Percentiles rank a stretch among this genome's conserved stretches.
Evolutionary conservation across 2,888 invertebrate genomes (phyloP).

Genomic region (Oegoconia quadripuncta): DNA sequence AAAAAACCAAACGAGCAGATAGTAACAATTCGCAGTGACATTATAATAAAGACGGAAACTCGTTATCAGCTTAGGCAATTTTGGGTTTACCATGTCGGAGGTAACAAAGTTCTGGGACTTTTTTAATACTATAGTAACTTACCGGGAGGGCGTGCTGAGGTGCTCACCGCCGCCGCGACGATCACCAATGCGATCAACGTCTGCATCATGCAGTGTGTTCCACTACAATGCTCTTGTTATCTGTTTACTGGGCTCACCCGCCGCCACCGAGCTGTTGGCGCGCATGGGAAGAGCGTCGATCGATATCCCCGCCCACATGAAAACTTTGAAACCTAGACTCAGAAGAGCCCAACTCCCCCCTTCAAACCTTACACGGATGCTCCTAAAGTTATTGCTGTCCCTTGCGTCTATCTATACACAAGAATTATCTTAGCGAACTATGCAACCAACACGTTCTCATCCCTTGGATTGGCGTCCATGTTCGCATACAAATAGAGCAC

Average conservation of each 20-base stretch:
- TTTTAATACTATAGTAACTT: slow-evolving; percentile 26
- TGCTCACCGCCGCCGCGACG: slow-evolving; percentile 42
- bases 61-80: slow-evolving; percentile 28
- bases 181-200: slow-evolving; percentile 40
- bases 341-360: not conserved
- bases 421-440: no score
- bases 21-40: slow-evolving; percentile 18
- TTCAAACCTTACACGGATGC: not conserved
- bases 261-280: slow-evolving; percentile 19
- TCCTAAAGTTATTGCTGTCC: not conserved
- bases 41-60: slow-evolving; percentile 25
- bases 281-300: slow-evolving; percentile 55
- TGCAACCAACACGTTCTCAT: no score
- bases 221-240: slow-evolving; percentile 30
- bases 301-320: slow-evolving; percentile 72
- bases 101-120: not conserved
- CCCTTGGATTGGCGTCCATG: slow-evolving; percentile 25
- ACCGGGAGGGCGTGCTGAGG: slow-evolving; percentile 51
- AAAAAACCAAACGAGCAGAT: slow-evolving; percentile 3
- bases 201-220: slow-evolving; percentile 42
- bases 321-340: slow-evolving; percentile 23
- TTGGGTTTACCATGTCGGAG: no score
- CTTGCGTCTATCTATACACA: not conserved
- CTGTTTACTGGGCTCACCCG: slow-evolving; percentile 44
- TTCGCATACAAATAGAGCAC: slow-evolving; percentile 24